Evolutionary conservation across 1,140 invertebrate species (phyloP).

Genomic region (Tetramorium parvispinum): DNA sequence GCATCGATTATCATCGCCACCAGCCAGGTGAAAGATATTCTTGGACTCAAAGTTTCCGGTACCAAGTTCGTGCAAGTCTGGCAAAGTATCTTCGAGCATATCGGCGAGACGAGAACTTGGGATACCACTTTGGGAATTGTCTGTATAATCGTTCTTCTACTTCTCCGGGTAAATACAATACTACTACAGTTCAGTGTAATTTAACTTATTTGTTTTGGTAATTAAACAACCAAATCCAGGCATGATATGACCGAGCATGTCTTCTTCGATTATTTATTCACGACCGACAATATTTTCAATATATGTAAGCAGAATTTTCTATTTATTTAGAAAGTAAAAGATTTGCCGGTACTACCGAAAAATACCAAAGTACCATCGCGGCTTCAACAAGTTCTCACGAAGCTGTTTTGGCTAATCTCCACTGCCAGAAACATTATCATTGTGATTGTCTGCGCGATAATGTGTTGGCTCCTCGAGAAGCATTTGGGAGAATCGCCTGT

Average conservation of each 20-base stretch:
- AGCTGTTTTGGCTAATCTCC: conserved; percentile 90
- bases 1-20: conserved; percentile 95
- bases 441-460: conserved; percentile 89
- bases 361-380: conserved; percentile 83
- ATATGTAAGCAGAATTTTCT: not conserved
- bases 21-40: conserved; percentile 93
- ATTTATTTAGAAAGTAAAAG: conserved; percentile 90
- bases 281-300: not conserved
- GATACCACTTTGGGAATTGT: conserved; percentile 89
- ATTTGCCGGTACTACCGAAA: conserved; percentile 86
- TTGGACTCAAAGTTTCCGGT: conserved; percentile 89
- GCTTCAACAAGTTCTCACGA: conserved; percentile 83
- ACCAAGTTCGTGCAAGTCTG: conserved; percentile 89
- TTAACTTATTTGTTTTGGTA: not conserved
- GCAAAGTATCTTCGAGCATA: conserved; percentile 88
- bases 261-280: conserved; percentile 5
- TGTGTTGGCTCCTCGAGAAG: conserved; percentile 88
- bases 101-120: conserved; percentile 89
- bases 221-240: not conserved
- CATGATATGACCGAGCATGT: not conserved
- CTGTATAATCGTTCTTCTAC: conserved; percentile 89
- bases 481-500: conserved; percentile 88
- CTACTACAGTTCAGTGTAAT: conserved; percentile 1
- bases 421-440: conserved; percentile 92
- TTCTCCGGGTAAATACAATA: conserved; percentile 88